Conservation (phyloP, 2,797 vertebrate species). For the Champsocephalus gunnari region DNA sequence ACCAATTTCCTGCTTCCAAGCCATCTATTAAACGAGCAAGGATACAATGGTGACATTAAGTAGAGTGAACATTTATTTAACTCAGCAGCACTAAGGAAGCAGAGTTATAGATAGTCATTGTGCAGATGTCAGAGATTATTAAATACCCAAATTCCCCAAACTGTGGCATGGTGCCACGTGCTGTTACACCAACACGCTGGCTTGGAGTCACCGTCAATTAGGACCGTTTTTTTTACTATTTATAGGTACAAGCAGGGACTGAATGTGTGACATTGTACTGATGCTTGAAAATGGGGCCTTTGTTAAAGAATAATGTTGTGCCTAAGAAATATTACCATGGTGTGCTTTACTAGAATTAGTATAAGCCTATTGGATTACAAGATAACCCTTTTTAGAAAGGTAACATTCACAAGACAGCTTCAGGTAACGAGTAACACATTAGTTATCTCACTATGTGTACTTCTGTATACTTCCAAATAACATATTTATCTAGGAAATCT, state of each 20-base stretch:
- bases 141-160: conserved; percentile 47
- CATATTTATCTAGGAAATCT: neutral
- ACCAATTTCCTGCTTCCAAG: conserved; percentile 61
- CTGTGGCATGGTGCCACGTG: conserved; percentile 17
- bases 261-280: neutral
- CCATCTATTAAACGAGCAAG: conserved; percentile 42
- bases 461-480: neutral
- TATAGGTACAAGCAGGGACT: neutral
- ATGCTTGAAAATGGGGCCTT: neutral
- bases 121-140: conserved; percentile 57
- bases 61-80: conserved; percentile 61
- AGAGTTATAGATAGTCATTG: conserved; percentile 54
- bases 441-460: neutral
- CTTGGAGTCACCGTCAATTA: conserved; percentile 34
- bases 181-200: conserved; percentile 7
- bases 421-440: neutral
- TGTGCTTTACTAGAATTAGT: neutral
- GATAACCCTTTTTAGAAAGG: neutral
- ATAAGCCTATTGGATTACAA: neutral
- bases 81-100: conserved; percentile 39
- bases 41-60: conserved; percentile 55
- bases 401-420: neutral
- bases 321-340: neutral
- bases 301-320: neutral
- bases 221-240: neutral